Evolutionary conservation across 2,797 vertebrate genomes (phyloP).

Genomic region (Cynopterus sphinx): DNA sequence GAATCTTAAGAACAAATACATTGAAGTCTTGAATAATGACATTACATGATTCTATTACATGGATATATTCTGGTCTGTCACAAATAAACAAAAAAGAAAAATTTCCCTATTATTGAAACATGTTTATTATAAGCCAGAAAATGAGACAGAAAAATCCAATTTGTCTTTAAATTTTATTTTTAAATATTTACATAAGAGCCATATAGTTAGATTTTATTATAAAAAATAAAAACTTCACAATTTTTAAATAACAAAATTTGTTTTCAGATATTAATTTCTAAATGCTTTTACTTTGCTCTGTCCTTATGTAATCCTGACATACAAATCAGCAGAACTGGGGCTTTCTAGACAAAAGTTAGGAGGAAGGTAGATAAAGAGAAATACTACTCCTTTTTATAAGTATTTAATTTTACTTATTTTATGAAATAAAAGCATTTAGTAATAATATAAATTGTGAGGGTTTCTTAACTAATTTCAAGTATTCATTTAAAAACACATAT

Average conservation of each 20-base stretch:
- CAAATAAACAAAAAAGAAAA: neutral
- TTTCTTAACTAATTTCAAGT: conserved; percentile 2
- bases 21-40: neutral
- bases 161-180: conserved; percentile 31
- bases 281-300: neutral
- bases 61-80: neutral
- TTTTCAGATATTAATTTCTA: neutral
- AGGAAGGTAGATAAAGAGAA: neutral
- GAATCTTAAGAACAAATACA: conserved; percentile 38
- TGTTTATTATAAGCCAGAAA: neutral
- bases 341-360: neutral
- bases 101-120: conserved; percentile 33
- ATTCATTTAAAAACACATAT: conserved; percentile 16
- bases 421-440: neutral
- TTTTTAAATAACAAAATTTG: conserved; percentile 19
- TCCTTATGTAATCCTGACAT: neutral
- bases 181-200: conserved; percentile 38
- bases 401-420: neutral
- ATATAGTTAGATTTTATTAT: neutral
- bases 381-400: neutral
- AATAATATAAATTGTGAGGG: neutral
- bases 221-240: neutral
- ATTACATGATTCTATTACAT: neutral
- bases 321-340: neutral
- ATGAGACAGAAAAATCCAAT: neutral